Evolutionary conservation across 2,113 vertebrate species (phyloP).

Genomic region (Atractosteus spatula): DNA sequence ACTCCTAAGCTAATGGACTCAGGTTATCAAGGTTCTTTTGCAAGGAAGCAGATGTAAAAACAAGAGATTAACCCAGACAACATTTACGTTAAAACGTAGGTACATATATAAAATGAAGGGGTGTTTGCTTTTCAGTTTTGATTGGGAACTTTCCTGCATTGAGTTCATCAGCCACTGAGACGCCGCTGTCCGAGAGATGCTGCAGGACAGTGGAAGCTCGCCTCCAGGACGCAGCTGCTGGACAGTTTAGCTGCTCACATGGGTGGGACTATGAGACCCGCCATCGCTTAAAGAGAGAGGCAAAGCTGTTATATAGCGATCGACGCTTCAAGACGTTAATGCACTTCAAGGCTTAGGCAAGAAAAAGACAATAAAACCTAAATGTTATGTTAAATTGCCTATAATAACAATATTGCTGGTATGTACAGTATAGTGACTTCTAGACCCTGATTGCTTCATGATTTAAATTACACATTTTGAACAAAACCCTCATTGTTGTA

Average conservation of each 20-base stretch:
- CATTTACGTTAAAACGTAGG: neutral
- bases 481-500: no score
- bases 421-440: no score
- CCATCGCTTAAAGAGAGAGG: constrained; percentile 66
- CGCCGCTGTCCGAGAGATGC: constrained; percentile 29
- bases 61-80: neutral
- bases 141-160: constrained; percentile 21
- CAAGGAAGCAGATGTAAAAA: neutral
- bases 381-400: no score
- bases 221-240: constrained; percentile 16
- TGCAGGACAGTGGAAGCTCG: constrained; percentile 28
- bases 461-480: no score
- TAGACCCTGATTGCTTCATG: no score
- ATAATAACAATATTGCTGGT: no score
- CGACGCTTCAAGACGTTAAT: no score
- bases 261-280: constrained; percentile 75
- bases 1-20: neutral
- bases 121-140: neutral
- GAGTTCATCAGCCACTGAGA: constrained; percentile 19
- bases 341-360: no score
- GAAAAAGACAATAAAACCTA: no score
- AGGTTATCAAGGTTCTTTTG: neutral
- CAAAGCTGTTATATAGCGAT: no score
- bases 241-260: constrained; percentile 58
- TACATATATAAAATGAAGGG: no score